Evolutionary conservation across 2,113 vertebrate genomes (phyloP), one percentile per base, ranked within the genome.

Genomic region (Coracopsis vasa): DNA sequence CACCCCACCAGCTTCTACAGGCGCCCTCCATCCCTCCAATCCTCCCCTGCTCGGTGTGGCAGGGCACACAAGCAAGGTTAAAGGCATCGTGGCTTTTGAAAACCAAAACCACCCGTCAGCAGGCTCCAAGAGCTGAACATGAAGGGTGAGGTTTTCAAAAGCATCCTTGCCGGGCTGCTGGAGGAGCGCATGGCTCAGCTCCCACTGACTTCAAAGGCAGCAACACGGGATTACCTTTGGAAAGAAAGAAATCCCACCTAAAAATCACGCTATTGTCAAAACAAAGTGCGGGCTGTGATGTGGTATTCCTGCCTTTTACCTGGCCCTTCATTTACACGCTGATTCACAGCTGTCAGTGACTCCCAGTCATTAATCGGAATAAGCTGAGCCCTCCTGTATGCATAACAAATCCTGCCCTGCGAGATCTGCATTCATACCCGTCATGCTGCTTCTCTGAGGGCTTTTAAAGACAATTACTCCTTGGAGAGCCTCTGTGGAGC

Each of bases 241-340:
- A 27, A 45, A 58, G 51, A 48, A 39, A 81, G 33, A 48, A 58
- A 85, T 73, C 92, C 88, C 86, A 88, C 86, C 89, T 84, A 66
- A 88, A 94, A 86, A 56, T 67, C 80, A 80, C 0, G 28, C 88
- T 95, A 90, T 97, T 96, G 95, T 92, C 95, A 95, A 95, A 97
- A 97, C 93, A 95, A 88, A 95, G 61, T 28, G 54, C 80, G 51
- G 80, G 80, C 93, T 97, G 83, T 95, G 96, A 95, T 95, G 94
- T 96, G 86, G 83, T 86, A 83, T 86, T 25, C 45, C 83, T 90
- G 88, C 83, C 91, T 95, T 72, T 66, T 83, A 80, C 83, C 60
- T 81, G 95, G 86, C 51, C 91, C 67, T 58, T 78, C 86, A 86
- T 78, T 92, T 91, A 93, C 33, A n/a, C 2, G 33, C 94, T 97